phyloP scores from a whole-genome alignment of 2,113 vertebrate genomes.

The Meriones unguiculatus region DNA sequence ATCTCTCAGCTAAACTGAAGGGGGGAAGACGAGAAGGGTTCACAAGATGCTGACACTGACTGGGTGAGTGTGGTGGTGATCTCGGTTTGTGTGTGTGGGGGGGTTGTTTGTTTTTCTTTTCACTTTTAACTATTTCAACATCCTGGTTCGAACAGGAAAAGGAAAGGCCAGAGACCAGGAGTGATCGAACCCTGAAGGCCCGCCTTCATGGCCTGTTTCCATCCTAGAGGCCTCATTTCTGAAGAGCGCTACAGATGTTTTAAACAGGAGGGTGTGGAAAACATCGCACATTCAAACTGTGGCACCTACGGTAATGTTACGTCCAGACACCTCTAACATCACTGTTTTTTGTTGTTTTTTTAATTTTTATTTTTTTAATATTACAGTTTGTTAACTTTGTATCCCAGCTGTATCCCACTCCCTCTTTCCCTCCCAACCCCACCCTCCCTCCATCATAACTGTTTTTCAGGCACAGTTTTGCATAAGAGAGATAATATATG shows the following conservation, averaged over 20 bases:
- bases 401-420: too few species aligned
- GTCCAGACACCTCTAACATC: neutral
- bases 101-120: neutral
- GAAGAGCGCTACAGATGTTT: neutral
- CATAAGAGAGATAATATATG: neutral
- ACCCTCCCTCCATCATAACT: too few species aligned
- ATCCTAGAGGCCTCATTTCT: too few species aligned
- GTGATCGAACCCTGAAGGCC: neutral
- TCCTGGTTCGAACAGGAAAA: neutral
- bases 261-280: neutral
- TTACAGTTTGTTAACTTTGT: too few species aligned
- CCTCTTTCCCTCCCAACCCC: too few species aligned
- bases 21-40: neutral
- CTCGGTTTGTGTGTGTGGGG: too few species aligned
- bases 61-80: neutral
- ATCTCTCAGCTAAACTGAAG: neutral
- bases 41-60: neutral
- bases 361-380: too few species aligned
- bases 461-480: neutral
- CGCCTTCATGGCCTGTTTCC: neutral
- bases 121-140: neutral
- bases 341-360: neutral
- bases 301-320: neutral
- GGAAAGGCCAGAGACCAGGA: neutral
- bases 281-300: neutral